A percentile compares a stretch with the other conserved stretches of the same genome.
Conservation (phyloP, 2,113 vertebrate species). For the cat (Felis catus) region F.catus_Fca126_mat1.0 CM031411.1:122584501-122585000, state of each 20-base stretch:
- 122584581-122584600: background rate
- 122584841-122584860: too few species aligned
- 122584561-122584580: background rate
- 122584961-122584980: too few species aligned
- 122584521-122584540: background rate
- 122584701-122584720: background rate
- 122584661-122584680: slow-evolving; percentile 4
- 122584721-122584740: background rate
- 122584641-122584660: background rate
- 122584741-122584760: background rate
- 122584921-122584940: too few species aligned
- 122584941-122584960: too few species aligned
- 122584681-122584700: background rate
- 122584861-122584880: too few species aligned
- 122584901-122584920: too few species aligned
- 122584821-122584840: too few species aligned
- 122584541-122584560: background rate
- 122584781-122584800: background rate
- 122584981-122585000: too few species aligned
- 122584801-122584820: too few species aligned
- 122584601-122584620: background rate
- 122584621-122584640: background rate
- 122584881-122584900: too few species aligned
- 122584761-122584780: background rate
- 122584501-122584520: background rate